phyloP scores from a whole-genome alignment of 2,888 invertebrate species.

The Ormyrus nitidulus region DNA sequence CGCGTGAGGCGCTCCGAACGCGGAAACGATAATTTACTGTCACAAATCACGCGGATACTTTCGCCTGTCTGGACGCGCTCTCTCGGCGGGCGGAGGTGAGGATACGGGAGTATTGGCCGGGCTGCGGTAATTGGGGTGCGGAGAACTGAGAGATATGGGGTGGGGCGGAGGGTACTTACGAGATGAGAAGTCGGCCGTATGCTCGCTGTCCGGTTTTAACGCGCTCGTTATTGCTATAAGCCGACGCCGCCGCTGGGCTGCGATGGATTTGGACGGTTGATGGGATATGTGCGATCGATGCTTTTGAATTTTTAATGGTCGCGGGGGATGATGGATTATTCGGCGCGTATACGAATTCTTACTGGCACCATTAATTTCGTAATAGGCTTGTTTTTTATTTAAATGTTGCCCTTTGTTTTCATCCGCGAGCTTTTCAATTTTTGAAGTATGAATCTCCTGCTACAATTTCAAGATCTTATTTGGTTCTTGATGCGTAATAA shows the following conservation, averaged over 20 bases:
- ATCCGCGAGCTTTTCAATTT: background rate
- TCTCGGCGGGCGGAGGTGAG: background rate
- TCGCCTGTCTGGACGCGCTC: background rate
- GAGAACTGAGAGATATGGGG: background rate
- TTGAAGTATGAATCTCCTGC: background rate
- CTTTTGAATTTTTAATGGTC: conserved; percentile 21
- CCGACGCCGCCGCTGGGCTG: background rate
- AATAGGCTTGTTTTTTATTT: background rate
- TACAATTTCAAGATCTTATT: conserved; percentile 1
- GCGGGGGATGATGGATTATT: background rate
- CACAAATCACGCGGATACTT: conserved; percentile 55
- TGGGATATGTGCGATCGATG: background rate
- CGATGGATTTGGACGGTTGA: conserved; percentile 3
- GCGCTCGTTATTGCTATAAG: conserved; percentile 2
- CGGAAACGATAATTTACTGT: conserved; percentile 60
- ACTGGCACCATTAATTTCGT: too few species aligned
- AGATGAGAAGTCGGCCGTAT: background rate
- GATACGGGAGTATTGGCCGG: background rate
- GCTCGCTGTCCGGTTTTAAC: conserved; percentile 12
- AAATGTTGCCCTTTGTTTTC: background rate
- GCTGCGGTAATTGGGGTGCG: conserved; percentile 41
- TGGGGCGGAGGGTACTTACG: background rate
- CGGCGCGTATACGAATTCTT: too few species aligned
- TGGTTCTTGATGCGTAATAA: conserved; percentile 12
- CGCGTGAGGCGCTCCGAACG: conserved; percentile 27